A percentile compares a stretch with the other conserved stretches of the same genome.
These are phyloP conservation scores for Apocrypta bakeri DNA, from an alignment of 1,140 invertebrate species.

Conservation along the genomic window DNA sequence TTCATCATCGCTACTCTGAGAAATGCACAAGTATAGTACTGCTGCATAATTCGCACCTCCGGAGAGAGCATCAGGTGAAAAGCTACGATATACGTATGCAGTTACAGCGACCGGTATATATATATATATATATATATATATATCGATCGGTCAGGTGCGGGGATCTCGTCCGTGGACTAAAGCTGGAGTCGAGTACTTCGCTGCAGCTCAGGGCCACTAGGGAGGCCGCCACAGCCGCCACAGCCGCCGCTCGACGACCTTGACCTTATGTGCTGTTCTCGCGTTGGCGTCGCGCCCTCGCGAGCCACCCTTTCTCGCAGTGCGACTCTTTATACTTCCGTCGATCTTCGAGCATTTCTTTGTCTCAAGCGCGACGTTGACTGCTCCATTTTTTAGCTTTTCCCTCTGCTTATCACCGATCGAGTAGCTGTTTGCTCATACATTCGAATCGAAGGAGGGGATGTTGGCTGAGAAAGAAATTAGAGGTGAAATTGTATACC, in stretches of 20 bases:
- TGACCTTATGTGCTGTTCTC: constrained; percentile 70
- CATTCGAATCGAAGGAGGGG: no score
- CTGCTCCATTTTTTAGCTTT: no score
- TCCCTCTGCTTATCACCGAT: no score
- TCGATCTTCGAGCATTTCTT: neutral
- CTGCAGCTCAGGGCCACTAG: constrained; percentile 70
- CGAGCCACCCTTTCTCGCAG: constrained; percentile 31
- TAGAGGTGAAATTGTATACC: no score
- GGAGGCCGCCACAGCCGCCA: constrained; percentile 62
- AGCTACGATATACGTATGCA: neutral
- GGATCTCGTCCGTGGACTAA: constrained; percentile 71
- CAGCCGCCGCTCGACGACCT: no score
- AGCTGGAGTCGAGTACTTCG: constrained; percentile 73
- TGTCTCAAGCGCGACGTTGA: neutral
- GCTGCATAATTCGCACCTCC: neutral
- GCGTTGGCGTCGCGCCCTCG: constrained; percentile 70
- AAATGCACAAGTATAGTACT: no score
- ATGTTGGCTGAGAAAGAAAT: no score
- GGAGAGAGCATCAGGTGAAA: constrained; percentile 18
- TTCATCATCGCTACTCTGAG: no score
- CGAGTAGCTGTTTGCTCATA: no score
- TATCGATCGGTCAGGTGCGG: constrained; percentile 77
- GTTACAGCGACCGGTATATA: neutral
- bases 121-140: constrained; percentile 54
- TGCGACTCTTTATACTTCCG: neutral